Percentiles rank a stretch among this genome's conserved stretches.
phyloP scores from a whole-genome alignment of 2,113 vertebrate genomes.

The Lophochroa leadbeateri region DNA sequence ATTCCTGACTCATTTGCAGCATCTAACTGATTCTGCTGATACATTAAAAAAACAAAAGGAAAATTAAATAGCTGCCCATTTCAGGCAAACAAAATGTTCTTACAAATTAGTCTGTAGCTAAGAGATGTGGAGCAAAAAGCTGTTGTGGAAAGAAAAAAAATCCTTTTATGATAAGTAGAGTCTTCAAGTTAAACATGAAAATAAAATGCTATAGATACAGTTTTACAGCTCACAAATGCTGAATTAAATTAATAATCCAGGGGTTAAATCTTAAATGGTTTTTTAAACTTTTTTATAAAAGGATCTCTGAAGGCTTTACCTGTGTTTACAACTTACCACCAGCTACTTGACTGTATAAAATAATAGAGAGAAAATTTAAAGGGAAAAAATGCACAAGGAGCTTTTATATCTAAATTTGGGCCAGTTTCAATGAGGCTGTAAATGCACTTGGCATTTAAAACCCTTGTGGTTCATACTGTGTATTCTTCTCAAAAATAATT shows the following conservation, averaged over 20 bases:
- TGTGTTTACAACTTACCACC: conserved; percentile 20
- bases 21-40: conserved; percentile 50
- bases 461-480: background rate
- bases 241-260: conserved; percentile 22
- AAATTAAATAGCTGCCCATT: conserved; percentile 56
- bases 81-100: conserved; percentile 43
- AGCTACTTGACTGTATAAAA: background rate
- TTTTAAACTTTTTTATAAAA: conserved; percentile 37
- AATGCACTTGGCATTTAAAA: conserved; percentile 8
- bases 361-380: background rate
- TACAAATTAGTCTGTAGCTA: conserved; percentile 35
- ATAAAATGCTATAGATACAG: background rate
- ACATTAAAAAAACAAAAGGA: conserved; percentile 31
- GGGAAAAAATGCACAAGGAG: background rate
- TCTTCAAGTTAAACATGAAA: background rate
- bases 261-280: background rate
- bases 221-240: background rate
- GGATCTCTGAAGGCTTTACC: conserved; percentile 12
- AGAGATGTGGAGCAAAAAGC: conserved; percentile 24
- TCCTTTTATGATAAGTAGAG: background rate
- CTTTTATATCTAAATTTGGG: conserved; percentile 3
- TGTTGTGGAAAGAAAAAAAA: conserved; percentile 16
- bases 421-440: background rate
- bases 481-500: background rate
- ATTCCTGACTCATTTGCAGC: conserved; percentile 30